Base-by-base conservation (phyloP, 2,888 invertebrate genomes). In the Malthinus flaveolus region DNA sequence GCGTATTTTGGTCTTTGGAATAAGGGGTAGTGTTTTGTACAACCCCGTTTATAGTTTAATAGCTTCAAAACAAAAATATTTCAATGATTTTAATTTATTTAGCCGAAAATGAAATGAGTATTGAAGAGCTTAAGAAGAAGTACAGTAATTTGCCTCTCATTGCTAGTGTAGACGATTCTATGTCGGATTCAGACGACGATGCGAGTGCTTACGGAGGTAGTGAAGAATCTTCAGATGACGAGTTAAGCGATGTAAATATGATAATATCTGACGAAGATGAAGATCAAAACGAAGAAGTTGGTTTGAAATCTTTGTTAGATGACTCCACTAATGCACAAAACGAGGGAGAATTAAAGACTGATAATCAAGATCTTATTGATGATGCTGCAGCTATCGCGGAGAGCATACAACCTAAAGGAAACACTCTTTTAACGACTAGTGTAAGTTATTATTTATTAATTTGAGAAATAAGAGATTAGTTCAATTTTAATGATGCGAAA, bases 371-470 rank as follows among this genome's bases (percentile, higher is more conserved):
- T 74, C 86, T 93, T 80, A 91, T 96, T 74, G 92, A 93, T 77
- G 92, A 95, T 80, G 95, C 95, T 49, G 95, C 97, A 46, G 92
- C 92, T 52, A 85, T 96, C 69, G 98, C 98, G 44, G 93, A 96
- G 78, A 91, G 95, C 79, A 90, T 99, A 75, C 97, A 98, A 79
- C 98, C 98, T 1, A 98, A 95, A 77, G 98, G 98, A 75, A 96
- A 95, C 75, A 99, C 98, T 13, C 82, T 98, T 67, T 93, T 95
- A 68, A 95, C 96, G 56, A 95, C 97, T 51, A 90, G 90, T 79
- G 90, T 90, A 76, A 80, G 83, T 79, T 42, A 56, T 49, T 15
- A 8, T 52, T 46, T 15, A n/a, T 32, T 6, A 32, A 12, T 15
- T 39, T 42, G 9, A 32, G 9, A 34, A 8, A n/a, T 45, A 11